Evolutionary conservation across 2,797 vertebrate species (phyloP), one percentile per base, ranked within the genome.

Genomic region (Cyprinodon diabolis): DNA sequence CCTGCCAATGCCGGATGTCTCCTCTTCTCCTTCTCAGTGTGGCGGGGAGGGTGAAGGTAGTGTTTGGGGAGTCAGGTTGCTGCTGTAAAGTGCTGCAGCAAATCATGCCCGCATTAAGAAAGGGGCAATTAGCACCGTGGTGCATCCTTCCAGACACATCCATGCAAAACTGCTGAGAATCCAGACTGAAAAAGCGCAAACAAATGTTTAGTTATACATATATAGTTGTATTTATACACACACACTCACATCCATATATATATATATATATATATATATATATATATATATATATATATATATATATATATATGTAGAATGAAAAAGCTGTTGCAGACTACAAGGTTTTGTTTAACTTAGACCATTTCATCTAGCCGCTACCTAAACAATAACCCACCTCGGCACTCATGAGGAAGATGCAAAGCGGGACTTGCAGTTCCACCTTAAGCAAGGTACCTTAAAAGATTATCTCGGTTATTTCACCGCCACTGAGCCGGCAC

Each of bases 391-490:
- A 81, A 81, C 76, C 75, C 76, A 82, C 49, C 74, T 68, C 21
- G 75, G 57, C 80, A 56, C 71, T 75, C 75, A 79, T 19, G 68
- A 74, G 72, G 77, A 82, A 72, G 80, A 78, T 74, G 80, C 83
- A 80, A 72, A 80, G 83, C 74, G 5, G 72, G 74, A 84, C 86
- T 80, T 89, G 78, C 88, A 77, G 93, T 96, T 98, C 97, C 97
- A 97, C 97, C 97, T 98, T 98, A 98, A 99, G 96, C 96, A 94
- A 94, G 94, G 96, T 95, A 97, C 97, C 97, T 98, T 99, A 99
- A 99, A 97, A 98, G 97, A 99, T 99, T 98, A 99, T 98, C 97
- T 97, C 95, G 96, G 97, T 98, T 99, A 98, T 99, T 98, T 98
- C 97, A 97, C 97, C 96, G 96, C 96, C 97, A 98, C 96, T 96